Percentiles rank a stretch among this genome's conserved stretches.
Evolutionary conservation across 2,797 vertebrate species (phyloP).

Genomic region (Gymnothorax reevesii): DNA sequence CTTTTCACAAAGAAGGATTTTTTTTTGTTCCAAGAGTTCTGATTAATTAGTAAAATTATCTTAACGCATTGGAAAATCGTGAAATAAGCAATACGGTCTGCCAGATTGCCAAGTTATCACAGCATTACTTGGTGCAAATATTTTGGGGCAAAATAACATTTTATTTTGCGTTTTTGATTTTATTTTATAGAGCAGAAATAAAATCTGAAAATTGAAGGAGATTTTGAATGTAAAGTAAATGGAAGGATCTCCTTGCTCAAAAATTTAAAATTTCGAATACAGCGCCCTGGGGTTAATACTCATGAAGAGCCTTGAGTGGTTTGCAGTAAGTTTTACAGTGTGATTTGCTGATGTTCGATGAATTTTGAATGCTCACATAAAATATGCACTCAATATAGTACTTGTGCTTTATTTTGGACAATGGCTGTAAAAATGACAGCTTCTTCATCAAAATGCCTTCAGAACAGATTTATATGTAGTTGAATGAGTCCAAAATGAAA

Average conservation of each 20-base stretch:
- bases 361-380: background rate
- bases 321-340: background rate
- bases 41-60: no score
- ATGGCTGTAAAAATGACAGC: background rate
- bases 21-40: no score
- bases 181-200: background rate
- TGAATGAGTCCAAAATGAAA: background rate
- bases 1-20: no score
- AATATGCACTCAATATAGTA: background rate
- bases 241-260: no score
- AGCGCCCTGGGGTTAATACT: no score
- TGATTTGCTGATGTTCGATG: background rate
- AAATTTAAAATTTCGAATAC: no score
- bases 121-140: background rate
- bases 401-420: background rate
- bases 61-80: no score
- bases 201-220: background rate
- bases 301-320: background rate
- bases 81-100: background rate
- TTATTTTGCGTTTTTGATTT: background rate
- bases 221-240: no score
- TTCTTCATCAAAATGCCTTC: background rate
- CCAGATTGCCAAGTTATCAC: background rate
- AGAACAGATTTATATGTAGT: background rate
- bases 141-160: background rate